phyloP scores from a whole-genome alignment of 2,888 invertebrate species.

The Operophtera brumata region DNA sequence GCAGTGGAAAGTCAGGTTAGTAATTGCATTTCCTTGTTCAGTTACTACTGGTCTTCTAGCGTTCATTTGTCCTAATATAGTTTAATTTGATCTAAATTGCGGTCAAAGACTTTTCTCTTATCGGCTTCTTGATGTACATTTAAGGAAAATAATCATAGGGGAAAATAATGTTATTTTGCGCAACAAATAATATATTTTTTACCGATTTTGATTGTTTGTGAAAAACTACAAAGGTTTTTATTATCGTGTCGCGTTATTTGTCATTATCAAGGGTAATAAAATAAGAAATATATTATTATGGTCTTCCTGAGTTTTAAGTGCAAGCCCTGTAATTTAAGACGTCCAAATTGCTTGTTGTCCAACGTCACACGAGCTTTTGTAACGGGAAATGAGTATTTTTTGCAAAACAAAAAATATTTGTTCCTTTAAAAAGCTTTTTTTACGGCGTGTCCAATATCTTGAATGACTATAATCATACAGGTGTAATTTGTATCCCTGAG shows the following conservation, averaged over 20 bases:
- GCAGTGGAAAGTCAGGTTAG: conserved; percentile 90
- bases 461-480: conserved; percentile 8
- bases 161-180: neutral
- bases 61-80: conserved; percentile 30
- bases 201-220: neutral
- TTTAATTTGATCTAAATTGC: conserved; percentile 34
- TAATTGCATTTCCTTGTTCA: conserved; percentile 44
- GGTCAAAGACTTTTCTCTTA: conserved; percentile 21
- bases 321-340: conserved; percentile 28
- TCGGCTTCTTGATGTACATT: neutral
- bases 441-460: neutral
- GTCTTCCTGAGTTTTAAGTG: conserved; percentile 34
- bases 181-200: too few relatives aligned
- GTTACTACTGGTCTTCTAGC: conserved; percentile 26
- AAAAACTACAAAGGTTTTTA: conserved; percentile 15
- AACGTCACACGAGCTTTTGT: conserved; percentile 28
- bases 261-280: conserved; percentile 38
- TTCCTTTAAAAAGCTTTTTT: conserved; percentile 7
- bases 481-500: neutral
- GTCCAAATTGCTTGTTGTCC: conserved; percentile 31
- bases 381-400: conserved; percentile 37
- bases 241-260: conserved; percentile 29
- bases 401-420: conserved; percentile 10
- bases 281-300: conserved; percentile 35
- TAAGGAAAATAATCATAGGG: neutral